Evolutionary conservation across 2,113 vertebrate species (phyloP), one percentile per base, ranked within the genome.

Genomic region (Ondatra zibethicus): DNA sequence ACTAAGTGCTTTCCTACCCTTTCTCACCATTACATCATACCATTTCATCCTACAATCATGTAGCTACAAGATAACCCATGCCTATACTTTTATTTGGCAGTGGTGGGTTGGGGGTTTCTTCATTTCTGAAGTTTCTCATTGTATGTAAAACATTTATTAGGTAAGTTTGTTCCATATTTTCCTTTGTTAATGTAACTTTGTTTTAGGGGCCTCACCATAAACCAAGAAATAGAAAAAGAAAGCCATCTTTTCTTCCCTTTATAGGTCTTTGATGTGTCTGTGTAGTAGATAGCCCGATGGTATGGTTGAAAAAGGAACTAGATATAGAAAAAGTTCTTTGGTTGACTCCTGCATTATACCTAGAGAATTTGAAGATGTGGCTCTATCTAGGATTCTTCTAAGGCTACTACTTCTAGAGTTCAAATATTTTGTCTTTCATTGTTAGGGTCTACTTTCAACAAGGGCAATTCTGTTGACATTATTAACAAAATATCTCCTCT

Each of bases 271-370:
- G 31, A 76, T 39, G n/a, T n/a, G n/a, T n/a, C n/a, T n/a, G n/a
- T n/a, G n/a, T n/a, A n/a, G n/a, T n/a, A n/a, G n/a, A n/a, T n/a
- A n/a, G n/a, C 7, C 31, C 78, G 61, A 8, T 12, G 36, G 23
- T 27, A 33, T 52, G 23, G 19, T 29, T 82, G 9, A 16, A 21
- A 11, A 78, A 76, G 7, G 6, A 0, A 0, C 6, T 66, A 47
- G 6, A 2, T 10, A 3, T 29, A 21, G 13, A 66, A 73, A 72
- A 42, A 23, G 27, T 11, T 14, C n/a, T 52, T 73, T 81, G 47
- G 50, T 23, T 27, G 65, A 81, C 8, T 2, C 72, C 63, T 23
- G 17, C 1, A 1, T 75, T 45, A 19, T 1, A 36, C 13, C 50
- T 27, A 86, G 14, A 82, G 42, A 68, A 95, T 42, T 31, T n/a